These are phyloP conservation scores for Geophilus truncorum DNA, from an alignment of 2,888 invertebrate species.

Conservation along the genomic window DNA sequence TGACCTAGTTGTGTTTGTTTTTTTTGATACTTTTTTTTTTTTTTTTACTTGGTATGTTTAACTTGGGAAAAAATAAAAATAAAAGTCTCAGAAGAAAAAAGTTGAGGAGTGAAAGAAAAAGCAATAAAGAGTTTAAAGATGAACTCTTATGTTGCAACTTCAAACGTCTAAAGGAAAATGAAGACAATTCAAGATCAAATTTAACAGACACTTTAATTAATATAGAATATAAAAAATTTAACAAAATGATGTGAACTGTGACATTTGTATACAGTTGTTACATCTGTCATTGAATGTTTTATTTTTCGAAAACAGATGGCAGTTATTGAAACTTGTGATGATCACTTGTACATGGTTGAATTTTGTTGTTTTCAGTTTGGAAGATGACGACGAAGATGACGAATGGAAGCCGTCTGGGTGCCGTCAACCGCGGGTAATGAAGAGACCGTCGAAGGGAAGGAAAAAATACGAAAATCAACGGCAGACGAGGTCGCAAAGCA, in stretches of 20 bases:
- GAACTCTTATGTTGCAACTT: background rate
- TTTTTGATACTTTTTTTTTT: background rate
- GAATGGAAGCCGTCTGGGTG: conserved; percentile 37
- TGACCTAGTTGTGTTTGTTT: no score
- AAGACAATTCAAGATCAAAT: no score
- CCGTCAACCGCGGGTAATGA: conserved; percentile 14
- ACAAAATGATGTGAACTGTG: no score
- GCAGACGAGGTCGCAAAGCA: conserved; percentile 34
- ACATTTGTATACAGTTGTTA: no score
- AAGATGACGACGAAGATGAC: conserved; percentile 37
- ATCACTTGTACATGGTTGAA: no score
- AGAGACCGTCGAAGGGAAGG: conserved; percentile 34
- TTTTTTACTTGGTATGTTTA: background rate
- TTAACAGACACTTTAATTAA: no score
- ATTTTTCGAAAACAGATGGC: no score
- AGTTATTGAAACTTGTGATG: no score
- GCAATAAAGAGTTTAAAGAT: background rate
- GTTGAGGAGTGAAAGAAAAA: background rate
- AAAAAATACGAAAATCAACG: conserved; percentile 8
- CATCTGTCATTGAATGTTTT: no score
- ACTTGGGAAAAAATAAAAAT: background rate
- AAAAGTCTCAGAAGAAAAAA: no score
- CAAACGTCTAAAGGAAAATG: no score
- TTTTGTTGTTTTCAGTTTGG: conserved; percentile 33
- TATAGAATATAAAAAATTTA: no score